Conservation (phyloP, 2,113 vertebrate genomes). For the Alligator sinensis region DNA sequence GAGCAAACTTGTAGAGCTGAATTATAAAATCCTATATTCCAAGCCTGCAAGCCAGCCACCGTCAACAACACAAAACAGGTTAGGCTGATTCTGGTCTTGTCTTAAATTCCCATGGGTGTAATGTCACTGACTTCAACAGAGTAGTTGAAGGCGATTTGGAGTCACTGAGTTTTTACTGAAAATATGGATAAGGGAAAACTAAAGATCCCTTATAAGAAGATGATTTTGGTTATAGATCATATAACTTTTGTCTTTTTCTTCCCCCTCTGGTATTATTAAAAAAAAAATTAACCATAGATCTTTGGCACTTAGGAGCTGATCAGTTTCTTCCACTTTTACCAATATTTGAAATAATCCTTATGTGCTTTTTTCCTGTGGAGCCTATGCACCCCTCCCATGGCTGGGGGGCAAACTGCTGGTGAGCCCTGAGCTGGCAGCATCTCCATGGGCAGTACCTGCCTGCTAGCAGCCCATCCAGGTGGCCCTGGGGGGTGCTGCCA, state of each 20-base stretch:
- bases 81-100: not conserved
- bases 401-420: no score
- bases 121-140: not conserved
- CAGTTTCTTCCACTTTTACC: not conserved
- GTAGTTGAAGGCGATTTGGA: not conserved
- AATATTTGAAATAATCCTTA: no score
- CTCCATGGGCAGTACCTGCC: no score
- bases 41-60: not conserved
- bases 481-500: no score
- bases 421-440: no score
- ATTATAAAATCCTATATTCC: no score
- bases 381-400: no score
- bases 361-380: no score
- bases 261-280: not conserved
- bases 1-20: not conserved
- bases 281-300: not conserved
- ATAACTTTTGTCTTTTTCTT: not conserved
- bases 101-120: not conserved
- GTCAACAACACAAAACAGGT: not conserved
- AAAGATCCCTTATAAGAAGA: not conserved
- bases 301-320: not conserved
- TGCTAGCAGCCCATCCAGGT: no score
- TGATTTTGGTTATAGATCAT: not conserved
- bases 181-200: not conserved
- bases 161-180: not conserved